phyloP scores from a whole-genome alignment of 1,140 invertebrate genomes.

The Euura saliciscinereae region DNA sequence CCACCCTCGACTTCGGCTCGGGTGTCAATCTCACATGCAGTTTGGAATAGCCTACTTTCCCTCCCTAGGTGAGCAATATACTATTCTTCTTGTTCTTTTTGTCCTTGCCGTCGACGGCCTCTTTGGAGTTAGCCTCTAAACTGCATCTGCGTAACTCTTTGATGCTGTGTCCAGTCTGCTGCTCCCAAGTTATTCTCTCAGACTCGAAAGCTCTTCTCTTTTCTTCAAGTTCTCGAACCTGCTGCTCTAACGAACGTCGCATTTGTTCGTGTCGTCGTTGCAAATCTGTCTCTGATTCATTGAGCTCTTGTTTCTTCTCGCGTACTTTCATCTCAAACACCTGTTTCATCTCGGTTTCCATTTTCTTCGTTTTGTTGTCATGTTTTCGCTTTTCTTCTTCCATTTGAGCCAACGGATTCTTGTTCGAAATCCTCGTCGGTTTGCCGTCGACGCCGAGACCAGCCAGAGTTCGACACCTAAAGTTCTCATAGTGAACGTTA shows the following conservation, averaged over 20 bases:
- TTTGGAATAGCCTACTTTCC: no score
- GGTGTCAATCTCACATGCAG: no score
- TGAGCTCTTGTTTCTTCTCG: slow-evolving; percentile 92
- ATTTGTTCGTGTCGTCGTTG: slow-evolving; percentile 74
- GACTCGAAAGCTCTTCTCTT: slow-evolving; percentile 82
- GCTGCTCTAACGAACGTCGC: slow-evolving; percentile 76
- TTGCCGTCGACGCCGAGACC: slow-evolving; percentile 87
- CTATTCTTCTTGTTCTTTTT: no score
- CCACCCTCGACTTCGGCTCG: no score
- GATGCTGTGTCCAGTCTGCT: slow-evolving; percentile 84
- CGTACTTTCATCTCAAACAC: slow-evolving; percentile 86
- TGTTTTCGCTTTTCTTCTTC: slow-evolving; percentile 97
- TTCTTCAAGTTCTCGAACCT: slow-evolving; percentile 90
- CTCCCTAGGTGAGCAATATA: no score
- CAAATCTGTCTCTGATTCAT: slow-evolving; percentile 88
- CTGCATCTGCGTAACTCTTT: slow-evolving; percentile 84
- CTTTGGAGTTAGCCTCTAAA: slow-evolving; percentile 86
- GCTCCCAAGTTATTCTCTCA: slow-evolving; percentile 91
- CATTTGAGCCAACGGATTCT: slow-evolving; percentile 97
- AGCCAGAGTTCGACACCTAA: slow-evolving; percentile 88
- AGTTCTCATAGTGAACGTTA: slow-evolving; percentile 96
- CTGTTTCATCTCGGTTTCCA: slow-evolving; percentile 96
- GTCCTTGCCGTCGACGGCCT: no score
- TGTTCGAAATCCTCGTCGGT: slow-evolving; percentile 82
- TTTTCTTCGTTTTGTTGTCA: slow-evolving; percentile 94